These are phyloP conservation scores for Phasia obesa DNA, from an alignment of 2,888 invertebrate species.

Conservation along the genomic window DNA sequence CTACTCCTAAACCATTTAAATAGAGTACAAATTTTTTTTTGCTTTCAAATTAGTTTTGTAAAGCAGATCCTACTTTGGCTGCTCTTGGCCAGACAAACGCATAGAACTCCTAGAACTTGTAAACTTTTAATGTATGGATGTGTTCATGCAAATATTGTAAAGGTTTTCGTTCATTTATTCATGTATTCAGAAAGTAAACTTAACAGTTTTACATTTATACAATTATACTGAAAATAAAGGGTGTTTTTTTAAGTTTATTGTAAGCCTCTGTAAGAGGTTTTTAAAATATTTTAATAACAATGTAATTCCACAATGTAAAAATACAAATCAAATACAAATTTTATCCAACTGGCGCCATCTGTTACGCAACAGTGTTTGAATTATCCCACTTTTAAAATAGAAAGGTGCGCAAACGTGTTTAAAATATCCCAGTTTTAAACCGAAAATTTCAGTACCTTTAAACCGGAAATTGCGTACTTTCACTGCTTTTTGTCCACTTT, in stretches of 20 bases:
- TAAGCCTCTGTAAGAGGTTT: no score
- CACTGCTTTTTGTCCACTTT: no score
- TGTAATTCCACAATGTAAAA: no score
- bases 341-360: no score
- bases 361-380: no score
- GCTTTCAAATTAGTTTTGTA: not conserved
- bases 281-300: no score
- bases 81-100: constrained; percentile 10
- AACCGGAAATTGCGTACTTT: no score
- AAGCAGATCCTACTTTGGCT: constrained; percentile 28
- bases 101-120: constrained; percentile 12
- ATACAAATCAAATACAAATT: no score
- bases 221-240: constrained; percentile 1
- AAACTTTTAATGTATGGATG: constrained; percentile 4
- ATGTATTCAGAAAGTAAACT: constrained; percentile 43
- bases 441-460: no score
- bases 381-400: no score
- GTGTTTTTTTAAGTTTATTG: not conserved
- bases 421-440: no score
- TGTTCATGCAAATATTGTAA: constrained; percentile 31
- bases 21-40: constrained; percentile 37
- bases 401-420: no score
- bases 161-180: constrained; percentile 41
- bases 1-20: constrained; percentile 53
- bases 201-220: constrained; percentile 14